Evolutionary conservation across 1,140 invertebrate species (phyloP).

Genomic region (Halictus rubicundus): DNA sequence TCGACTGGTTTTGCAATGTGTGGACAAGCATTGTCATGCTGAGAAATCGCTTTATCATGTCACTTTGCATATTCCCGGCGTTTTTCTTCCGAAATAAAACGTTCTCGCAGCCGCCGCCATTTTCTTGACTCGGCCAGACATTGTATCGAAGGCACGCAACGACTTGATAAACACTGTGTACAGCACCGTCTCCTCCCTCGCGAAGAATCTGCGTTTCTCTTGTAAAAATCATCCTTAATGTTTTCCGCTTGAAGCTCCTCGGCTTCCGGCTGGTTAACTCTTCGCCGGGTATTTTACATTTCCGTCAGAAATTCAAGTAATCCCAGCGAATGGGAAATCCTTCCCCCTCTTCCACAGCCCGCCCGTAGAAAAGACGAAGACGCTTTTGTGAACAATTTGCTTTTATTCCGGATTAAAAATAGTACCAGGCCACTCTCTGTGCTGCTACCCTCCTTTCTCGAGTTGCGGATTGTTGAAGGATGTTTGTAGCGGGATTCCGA

Average conservation of each 20-base stretch:
- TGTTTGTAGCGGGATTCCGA: not conserved
- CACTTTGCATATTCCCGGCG: too few relatives aligned
- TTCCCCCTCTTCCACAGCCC: too few relatives aligned
- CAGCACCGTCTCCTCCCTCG: too few relatives aligned
- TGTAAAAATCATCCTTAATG: conserved; percentile 1
- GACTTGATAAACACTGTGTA: not conserved
- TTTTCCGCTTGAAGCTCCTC: not conserved
- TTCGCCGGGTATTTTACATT: not conserved
- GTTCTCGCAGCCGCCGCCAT: too few relatives aligned
- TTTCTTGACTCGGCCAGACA: too few relatives aligned
- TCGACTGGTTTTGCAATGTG: too few relatives aligned
- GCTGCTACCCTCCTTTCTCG: not conserved
- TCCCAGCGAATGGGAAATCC: not conserved
- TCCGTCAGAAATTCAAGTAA: conserved; percentile 2
- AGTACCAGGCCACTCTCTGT: not conserved
- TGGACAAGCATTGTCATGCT: too few relatives aligned
- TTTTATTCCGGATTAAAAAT: conserved; percentile 1
- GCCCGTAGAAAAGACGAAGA: not conserved
- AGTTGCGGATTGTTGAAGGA: not conserved
- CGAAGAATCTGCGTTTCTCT: not conserved
- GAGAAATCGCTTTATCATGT: too few relatives aligned
- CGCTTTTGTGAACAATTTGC: not conserved
- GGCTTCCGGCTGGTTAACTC: not conserved
- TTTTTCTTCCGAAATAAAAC: too few relatives aligned
- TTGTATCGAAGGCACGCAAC: too few relatives aligned